These are phyloP conservation scores for Aproaerema taeniolella DNA, from an alignment of 2,888 invertebrate species.

Conservation along the genomic window DNA sequence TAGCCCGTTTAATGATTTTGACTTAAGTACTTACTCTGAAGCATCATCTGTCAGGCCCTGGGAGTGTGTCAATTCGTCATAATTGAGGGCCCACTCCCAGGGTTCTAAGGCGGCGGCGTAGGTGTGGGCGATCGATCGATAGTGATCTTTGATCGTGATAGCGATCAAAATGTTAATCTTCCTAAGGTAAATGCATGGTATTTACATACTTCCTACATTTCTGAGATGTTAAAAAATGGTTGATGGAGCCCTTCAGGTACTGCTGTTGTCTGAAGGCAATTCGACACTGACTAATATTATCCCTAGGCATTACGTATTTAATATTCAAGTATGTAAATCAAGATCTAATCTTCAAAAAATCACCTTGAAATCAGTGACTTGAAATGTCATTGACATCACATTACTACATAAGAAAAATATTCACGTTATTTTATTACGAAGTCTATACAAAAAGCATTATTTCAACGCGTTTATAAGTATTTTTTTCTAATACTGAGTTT, in stretches of 20 bases:
- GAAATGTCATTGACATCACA: conserved; percentile 72
- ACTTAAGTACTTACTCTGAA: too few relatives aligned
- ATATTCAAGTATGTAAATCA: conserved; percentile 55
- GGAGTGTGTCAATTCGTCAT: too few relatives aligned
- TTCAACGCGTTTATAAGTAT: conserved; percentile 47
- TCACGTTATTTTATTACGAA: conserved; percentile 71
- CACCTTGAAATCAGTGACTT: conserved; percentile 69
- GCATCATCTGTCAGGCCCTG: too few relatives aligned
- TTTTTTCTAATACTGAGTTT: conserved; percentile 69
- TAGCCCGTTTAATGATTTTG: too few relatives aligned
- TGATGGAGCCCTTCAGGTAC: conserved; percentile 42
- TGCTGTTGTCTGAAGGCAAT: conserved; percentile 46
- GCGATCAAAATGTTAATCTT: conserved; percentile 58
- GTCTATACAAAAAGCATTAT: conserved; percentile 61
- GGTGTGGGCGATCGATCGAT: too few relatives aligned
- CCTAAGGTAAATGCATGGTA: conserved; percentile 71
- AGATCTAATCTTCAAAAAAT: conserved; percentile 71
- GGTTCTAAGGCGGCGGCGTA: too few relatives aligned
- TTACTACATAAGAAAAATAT: conserved; percentile 74
- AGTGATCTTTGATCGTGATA: conserved; percentile 56
- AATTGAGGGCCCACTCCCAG: too few relatives aligned
- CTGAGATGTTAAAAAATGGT: conserved; percentile 52
- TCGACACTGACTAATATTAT: conserved; percentile 54
- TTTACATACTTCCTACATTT: conserved; percentile 60
- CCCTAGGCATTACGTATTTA: conserved; percentile 48